Evolutionary conservation across 2,888 invertebrate species (phyloP), one percentile per base, ranked within the genome.

Genomic region (Himalopsyche japonica): DNA sequence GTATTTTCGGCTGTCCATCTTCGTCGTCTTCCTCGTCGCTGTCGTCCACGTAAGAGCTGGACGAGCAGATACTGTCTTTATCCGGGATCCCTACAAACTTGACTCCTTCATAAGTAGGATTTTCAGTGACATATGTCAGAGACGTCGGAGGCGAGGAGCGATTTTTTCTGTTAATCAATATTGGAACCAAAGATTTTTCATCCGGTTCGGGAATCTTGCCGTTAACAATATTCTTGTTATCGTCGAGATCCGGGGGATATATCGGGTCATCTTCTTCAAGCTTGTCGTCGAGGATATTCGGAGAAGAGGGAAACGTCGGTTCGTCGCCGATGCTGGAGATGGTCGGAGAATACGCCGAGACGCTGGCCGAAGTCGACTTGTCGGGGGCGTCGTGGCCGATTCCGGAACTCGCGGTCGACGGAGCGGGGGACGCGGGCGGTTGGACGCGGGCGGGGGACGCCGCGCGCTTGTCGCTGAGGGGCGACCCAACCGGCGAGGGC

Each of bases 1-100:
- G 97, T 76, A 95, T 94, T 70, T 92, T 92, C 0, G 94, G 92
- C 87, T 93, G 92, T 87, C 84, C 91, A 89, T 87, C 88, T 87
- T 43, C 90, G 87, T 79, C 90, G 57, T 89, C 88, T n/a, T 88
- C 87, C 1, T 87, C 88, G 12, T 88, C 88, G 48, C 91, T 91
- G 15, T 87, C 87, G 32, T 86, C 83, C 30, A 80, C 86, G 30
- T 82, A 84, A 24, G 79, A 86, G 2, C 92, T 92, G 47, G 87
- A 86, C 5, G 89, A 89, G 86, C 92, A 91, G 87, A 92, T 91
- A 89, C 92, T 92, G 88, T 93, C 92, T 79, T 90, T 90, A 87
- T 92, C 92, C 80, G 91, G 92, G 85, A 94, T 89, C 18, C 93
- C 92, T 86, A 93, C 90, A 87, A 92, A 92, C 88, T 92, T 93